A percentile compares a stretch with the other conserved stretches of the same genome.
Evolutionary conservation across 2,797 vertebrate species (phyloP).

Genomic region (Xyrichtys novacula): DNA sequence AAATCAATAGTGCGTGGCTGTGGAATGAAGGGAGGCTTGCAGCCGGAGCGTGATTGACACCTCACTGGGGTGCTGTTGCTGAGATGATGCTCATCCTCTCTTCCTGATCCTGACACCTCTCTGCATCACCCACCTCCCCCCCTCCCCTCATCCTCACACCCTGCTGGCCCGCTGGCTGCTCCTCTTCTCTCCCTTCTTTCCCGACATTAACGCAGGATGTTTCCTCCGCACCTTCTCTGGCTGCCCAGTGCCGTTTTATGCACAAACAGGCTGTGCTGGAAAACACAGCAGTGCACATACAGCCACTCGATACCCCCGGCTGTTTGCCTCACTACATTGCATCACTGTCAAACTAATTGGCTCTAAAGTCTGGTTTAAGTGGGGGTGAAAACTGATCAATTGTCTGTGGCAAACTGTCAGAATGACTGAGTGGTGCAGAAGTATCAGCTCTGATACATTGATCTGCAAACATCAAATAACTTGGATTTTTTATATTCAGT

Average conservation of each 20-base stretch:
- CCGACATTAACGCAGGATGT: slow-evolving; percentile 23
- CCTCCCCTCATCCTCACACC: slow-evolving; percentile 28
- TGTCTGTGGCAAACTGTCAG: not conserved
- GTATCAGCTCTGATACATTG: not conserved
- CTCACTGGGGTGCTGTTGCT: slow-evolving; percentile 66
- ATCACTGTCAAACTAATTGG: slow-evolving; percentile 4
- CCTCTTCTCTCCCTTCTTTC: not conserved
- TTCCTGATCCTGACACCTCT: slow-evolving; percentile 55
- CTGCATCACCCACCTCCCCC: slow-evolving; percentile 48
- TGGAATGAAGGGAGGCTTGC: slow-evolving; percentile 55
- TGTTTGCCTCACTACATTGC: not conserved
- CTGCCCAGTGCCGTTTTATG: not conserved
- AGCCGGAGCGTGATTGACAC: slow-evolving; percentile 70
- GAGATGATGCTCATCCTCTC: slow-evolving; percentile 60
- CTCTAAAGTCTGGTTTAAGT: not conserved
- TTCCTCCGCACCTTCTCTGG: slow-evolving; percentile 20
- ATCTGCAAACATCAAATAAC: not conserved
- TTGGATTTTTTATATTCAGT: not conserved
- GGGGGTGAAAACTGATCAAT: not conserved
- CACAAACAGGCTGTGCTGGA: not conserved
- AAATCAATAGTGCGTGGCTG: slow-evolving; percentile 70
- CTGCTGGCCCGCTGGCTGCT: slow-evolving; percentile 21
- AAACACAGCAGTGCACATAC: not conserved
- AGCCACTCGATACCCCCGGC: not conserved
- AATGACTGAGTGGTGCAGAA: not conserved